These are phyloP conservation scores for Coronaproctus castanopsis DNA, from an alignment of 2,888 invertebrate species.

Conservation along the genomic window DNA sequence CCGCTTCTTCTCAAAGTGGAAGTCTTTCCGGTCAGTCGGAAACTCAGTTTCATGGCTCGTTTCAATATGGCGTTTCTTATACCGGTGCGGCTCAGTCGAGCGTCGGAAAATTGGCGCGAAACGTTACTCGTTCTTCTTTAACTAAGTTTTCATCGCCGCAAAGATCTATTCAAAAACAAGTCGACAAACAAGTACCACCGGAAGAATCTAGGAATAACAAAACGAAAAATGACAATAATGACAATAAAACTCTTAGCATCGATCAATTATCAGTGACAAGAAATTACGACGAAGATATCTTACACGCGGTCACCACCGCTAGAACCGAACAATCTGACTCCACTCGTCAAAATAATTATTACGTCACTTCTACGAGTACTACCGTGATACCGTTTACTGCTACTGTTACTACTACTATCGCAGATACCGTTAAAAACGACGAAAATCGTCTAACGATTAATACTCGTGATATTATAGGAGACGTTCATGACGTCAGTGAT, in stretches of 20 bases:
- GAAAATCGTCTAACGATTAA: no score
- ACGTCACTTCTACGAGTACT: background rate
- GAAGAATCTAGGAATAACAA: no score
- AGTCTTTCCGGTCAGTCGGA: conserved; percentile 56
- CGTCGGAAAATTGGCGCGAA: conserved; percentile 32
- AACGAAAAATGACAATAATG: background rate
- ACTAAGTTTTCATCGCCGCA: conserved; percentile 23
- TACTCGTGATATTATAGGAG: no score
- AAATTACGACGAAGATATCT: background rate
- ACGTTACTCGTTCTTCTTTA: conserved; percentile 17
- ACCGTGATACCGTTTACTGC: background rate
- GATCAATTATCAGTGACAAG: background rate
- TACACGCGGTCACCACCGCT: background rate
- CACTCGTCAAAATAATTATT: background rate
- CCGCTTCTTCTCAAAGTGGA: conserved; percentile 58
- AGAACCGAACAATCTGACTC: background rate
- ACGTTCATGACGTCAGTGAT: background rate
- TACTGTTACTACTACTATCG: background rate
- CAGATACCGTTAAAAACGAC: conserved; percentile 1
- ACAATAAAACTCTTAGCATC: background rate
- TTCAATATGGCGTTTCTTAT: conserved; percentile 53
- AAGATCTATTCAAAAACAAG: background rate
- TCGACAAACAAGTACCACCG: no score
- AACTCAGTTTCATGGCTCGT: conserved; percentile 61
- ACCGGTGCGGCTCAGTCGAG: conserved; percentile 66